A percentile compares a stretch with the other conserved stretches of the same genome.
Evolutionary conservation across 1,140 invertebrate genomes (phyloP).

Genomic region (Caenorhabditis tropicalis): DNA sequence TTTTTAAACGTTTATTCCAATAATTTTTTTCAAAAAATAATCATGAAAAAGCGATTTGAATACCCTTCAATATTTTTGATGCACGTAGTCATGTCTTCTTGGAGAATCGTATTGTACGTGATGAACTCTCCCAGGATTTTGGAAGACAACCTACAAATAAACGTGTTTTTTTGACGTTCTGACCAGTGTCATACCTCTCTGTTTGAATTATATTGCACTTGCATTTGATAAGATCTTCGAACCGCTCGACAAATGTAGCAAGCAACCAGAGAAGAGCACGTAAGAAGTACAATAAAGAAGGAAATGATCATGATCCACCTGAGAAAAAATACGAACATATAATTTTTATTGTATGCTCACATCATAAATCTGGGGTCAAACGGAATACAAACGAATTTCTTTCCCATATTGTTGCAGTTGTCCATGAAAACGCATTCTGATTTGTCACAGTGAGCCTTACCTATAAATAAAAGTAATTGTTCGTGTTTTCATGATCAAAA

Average conservation of each 20-base stretch:
- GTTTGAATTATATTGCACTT: not conserved
- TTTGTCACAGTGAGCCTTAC: conserved; percentile 34
- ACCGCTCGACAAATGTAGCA: conserved; percentile 17
- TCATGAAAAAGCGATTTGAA: too few relatives aligned
- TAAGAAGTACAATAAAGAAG: not conserved
- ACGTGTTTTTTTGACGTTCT: not conserved
- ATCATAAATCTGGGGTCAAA: conserved; percentile 15
- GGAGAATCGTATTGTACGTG: conserved; percentile 2
- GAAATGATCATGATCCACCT: conserved; percentile 17
- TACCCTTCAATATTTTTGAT: conserved; percentile 5
- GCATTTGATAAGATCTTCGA: not conserved
- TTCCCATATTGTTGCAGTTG: conserved; percentile 12
- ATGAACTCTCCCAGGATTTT: conserved; percentile 5
- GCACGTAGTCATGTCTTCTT: not conserved
- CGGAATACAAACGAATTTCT: conserved; percentile 13
- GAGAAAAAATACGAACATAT: not conserved
- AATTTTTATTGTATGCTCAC: not conserved
- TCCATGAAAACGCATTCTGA: conserved; percentile 42
- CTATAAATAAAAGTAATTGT: not conserved
- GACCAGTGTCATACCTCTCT: not conserved
- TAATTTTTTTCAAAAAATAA: too few relatives aligned
- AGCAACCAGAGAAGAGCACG: conserved; percentile 10
- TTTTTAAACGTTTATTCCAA: too few relatives aligned
- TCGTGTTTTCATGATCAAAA: too few relatives aligned
- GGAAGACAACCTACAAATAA: not conserved